A percentile compares a stretch with the other conserved stretches of the same genome.
Conservation (phyloP, 2,888 invertebrate genomes). For the Drosophila histrio region DNA sequence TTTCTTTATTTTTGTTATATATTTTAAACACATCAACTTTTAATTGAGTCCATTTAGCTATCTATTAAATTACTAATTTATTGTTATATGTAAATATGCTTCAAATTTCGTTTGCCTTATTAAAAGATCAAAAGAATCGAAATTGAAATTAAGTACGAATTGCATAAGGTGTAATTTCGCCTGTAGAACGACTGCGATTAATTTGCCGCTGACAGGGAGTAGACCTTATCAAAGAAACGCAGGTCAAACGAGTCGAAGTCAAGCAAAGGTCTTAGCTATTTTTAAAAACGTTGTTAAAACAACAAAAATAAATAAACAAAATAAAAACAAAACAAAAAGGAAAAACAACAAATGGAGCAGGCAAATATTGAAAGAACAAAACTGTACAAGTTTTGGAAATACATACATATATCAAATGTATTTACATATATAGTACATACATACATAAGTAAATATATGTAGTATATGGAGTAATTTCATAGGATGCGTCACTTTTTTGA, state of each 20-base stretch:
- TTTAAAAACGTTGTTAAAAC: constrained; percentile 30
- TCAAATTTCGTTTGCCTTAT: neutral
- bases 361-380: constrained; percentile 43
- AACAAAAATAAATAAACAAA: constrained; percentile 2
- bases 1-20: too few relatives aligned
- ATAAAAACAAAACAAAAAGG: neutral
- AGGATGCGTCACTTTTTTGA: constrained; percentile 30
- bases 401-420: constrained; percentile 3
- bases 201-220: neutral
- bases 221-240: constrained; percentile 24
- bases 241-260: constrained; percentile 53
- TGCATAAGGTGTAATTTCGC: constrained; percentile 16
- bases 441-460: neutral
- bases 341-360: constrained; percentile 12
- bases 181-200: neutral
- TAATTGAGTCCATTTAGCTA: neutral
- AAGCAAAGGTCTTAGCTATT: constrained; percentile 37
- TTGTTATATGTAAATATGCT: neutral
- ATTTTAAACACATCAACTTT: neutral
- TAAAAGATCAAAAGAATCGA: neutral
- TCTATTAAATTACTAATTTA: neutral
- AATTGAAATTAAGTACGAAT: neutral
- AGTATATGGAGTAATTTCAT: constrained; percentile 22
- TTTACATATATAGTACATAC: neutral
- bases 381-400: constrained; percentile 41